These are phyloP conservation scores for Delia radicum DNA, from an alignment of 1,140 invertebrate species.

Conservation along the genomic window DNA sequence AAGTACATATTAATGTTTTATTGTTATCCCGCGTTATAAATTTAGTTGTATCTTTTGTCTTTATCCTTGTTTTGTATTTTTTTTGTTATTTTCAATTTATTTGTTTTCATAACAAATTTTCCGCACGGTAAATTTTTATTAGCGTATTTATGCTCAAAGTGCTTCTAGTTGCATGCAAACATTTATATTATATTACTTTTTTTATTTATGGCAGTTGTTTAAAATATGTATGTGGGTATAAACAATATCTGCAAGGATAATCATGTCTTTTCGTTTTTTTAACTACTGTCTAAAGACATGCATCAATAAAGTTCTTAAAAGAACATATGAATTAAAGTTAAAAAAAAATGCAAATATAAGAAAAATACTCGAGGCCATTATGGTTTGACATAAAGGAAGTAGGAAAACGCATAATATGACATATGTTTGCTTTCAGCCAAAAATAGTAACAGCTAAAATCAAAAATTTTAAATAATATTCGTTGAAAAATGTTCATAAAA, in stretches of 20 bases:
- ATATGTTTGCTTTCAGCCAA: neutral
- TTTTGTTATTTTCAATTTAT: conserved; percentile 38
- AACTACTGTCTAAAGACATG: neutral
- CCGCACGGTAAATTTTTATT: conserved; percentile 54
- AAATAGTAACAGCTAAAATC: too few species aligned
- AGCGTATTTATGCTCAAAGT: conserved; percentile 46
- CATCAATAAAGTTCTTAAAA: conserved; percentile 1
- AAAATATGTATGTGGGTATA: neutral
- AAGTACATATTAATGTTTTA: too few species aligned
- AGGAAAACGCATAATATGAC: neutral
- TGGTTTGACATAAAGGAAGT: neutral
- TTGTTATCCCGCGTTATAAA: too few species aligned
- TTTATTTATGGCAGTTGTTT: neutral
- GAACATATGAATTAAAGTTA: neutral
- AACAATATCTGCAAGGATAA: neutral
- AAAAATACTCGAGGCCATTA: conserved; percentile 8
- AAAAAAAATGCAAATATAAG: conserved; percentile 7
- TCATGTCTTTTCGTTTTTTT: neutral
- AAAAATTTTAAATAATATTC: too few species aligned
- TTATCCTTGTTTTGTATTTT: neutral
- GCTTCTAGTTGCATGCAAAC: neutral
- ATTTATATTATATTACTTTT: neutral
- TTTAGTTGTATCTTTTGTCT: too few species aligned
- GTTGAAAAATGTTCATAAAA: too few species aligned
- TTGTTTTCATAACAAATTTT: conserved; percentile 55